Evolutionary conservation across 2,888 invertebrate genomes (phyloP), one percentile per base, ranked within the genome.

Genomic region (Lutraria lutraria): DNA sequence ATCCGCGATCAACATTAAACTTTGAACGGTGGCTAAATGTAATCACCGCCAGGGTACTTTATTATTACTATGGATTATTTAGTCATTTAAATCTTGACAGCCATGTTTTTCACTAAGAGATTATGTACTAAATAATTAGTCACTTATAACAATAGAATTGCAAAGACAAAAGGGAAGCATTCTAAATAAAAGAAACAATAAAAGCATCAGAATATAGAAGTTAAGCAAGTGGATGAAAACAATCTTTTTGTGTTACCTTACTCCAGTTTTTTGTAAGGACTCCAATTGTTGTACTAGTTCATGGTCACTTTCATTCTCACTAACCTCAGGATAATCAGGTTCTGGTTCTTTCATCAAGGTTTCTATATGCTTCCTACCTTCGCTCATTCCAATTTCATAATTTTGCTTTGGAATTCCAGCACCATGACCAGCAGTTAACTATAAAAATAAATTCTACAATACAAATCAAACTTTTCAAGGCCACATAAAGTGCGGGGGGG

Each of bases 311-410:
- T 90, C 93, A 0, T 87, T 87, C 0, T 87, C 87, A 12, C 88
- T 90, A 8, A 90, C 87, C 19, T 90, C 90, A 0, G 88, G 79
- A 87, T 94, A 94, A 68, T 94, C 94, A 4, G 94, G 93, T 54
- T 92, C 31, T 3, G 94, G 94, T 81, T 94, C 94, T 0, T 81
- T 43, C n/a, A 91, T 60, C 15, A 94, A 81, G 19, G 81, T 88
- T 34, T 93, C 91, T 76, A 93, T 91, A 13, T 93, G 88, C 53
- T 92, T 90, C 6, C 92, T 82, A 0, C 90, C 92, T 56, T 92
- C 85, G 79, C 80, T 83, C 1, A 91, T 76, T 8, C 90, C 72
- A 0, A 88, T 31, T 31, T 43, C 80, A 34, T 0, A 3, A 6
- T 56, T 21, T 56, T 56, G 1, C 56, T 21, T 21, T 21, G 15